Conservation (phyloP, 2,113 vertebrate genomes). For the Anarhynchus alexandrinus region DNA sequence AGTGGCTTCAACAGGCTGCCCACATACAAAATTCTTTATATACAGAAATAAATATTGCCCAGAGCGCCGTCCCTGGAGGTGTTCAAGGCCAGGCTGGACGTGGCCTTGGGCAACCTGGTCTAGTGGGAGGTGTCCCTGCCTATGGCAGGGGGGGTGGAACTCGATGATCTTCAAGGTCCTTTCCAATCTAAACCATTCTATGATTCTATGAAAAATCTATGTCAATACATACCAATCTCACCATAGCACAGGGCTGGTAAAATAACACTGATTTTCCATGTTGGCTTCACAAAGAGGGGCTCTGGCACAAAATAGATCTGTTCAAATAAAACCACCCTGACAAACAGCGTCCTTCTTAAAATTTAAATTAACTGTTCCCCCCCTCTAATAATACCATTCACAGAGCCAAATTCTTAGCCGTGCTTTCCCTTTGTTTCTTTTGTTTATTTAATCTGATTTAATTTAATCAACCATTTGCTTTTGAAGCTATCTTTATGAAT, state of each 20-base stretch:
- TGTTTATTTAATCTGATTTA: constrained; percentile 45
- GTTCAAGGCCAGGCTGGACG: no score
- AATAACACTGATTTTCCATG: background rate
- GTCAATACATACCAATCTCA: background rate
- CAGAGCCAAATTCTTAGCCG: background rate
- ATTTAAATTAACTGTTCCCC: constrained; percentile 21
- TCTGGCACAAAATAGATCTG: constrained; percentile 12
- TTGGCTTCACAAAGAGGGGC: background rate
- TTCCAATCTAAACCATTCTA: no score
- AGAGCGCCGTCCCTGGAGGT: no score
- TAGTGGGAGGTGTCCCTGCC: no score
- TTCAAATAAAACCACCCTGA: background rate
- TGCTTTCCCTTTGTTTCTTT: constrained; percentile 21
- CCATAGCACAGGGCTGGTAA: background rate
- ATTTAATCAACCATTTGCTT: constrained; percentile 34
- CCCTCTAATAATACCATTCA: background rate
- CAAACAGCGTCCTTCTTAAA: constrained; percentile 4
- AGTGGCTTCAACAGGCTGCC: background rate
- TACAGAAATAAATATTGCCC: background rate
- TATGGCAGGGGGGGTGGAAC: no score
- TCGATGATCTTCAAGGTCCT: no score
- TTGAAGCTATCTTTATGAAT: background rate
- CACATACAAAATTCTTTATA: rapidly evolving
- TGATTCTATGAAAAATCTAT: background rate
- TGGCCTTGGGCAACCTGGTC: no score